phyloP scores from a whole-genome alignment of 2,888 invertebrate species.

The Odontocolon sp. region DNA sequence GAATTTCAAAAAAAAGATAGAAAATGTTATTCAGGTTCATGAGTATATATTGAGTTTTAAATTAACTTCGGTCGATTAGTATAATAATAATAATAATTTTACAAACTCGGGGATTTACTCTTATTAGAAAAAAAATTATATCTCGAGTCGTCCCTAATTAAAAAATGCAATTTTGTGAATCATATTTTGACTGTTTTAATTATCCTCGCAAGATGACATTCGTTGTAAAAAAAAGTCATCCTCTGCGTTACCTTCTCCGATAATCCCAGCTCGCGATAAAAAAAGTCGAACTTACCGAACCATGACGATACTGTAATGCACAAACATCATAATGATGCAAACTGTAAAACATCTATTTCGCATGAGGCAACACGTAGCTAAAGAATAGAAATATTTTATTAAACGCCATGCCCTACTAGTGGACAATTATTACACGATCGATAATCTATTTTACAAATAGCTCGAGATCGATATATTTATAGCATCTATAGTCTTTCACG shows the following conservation, averaged over 20 bases:
- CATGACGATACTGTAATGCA: slow-evolving; percentile 2
- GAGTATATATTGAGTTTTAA: too few species aligned
- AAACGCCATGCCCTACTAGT: background rate
- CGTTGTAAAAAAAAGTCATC: too few species aligned
- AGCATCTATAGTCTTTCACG: background rate
- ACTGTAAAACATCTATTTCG: background rate
- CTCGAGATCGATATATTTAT: background rate
- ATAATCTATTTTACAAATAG: background rate
- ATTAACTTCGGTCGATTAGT: too few species aligned
- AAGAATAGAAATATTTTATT: slow-evolving; percentile 19
- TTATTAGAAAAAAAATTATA: too few species aligned
- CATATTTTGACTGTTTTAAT: too few species aligned
- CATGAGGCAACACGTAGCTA: background rate
- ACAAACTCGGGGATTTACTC: too few species aligned
- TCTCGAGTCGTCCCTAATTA: too few species aligned
- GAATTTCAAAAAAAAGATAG: too few species aligned
- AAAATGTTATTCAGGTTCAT: too few species aligned
- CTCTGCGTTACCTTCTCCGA: background rate
- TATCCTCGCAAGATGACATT: too few species aligned
- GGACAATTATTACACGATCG: slow-evolving; percentile 22
- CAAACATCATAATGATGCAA: background rate
- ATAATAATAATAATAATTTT: too few species aligned
- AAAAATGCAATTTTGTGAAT: too few species aligned
- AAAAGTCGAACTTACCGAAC: slow-evolving; percentile 3
- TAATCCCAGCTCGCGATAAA: background rate